Percentiles rank a stretch among this genome's conserved stretches.
These are phyloP conservation scores for Poeciliopsis turrubarensis DNA, from an alignment of 2,113 vertebrate genomes.

Conservation along the genomic window DNA sequence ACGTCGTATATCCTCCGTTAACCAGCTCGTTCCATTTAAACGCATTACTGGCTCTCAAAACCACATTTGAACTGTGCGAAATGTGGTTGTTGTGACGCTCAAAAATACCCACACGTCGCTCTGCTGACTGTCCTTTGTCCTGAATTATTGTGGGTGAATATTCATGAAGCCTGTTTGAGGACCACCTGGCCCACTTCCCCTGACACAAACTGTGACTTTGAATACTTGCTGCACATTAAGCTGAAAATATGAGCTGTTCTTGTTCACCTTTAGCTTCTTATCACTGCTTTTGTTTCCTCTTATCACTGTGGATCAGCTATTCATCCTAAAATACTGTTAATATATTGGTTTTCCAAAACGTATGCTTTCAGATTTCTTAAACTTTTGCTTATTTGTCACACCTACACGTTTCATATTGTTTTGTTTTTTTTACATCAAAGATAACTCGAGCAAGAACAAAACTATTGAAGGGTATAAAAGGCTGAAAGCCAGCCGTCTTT, in stretches of 20 bases:
- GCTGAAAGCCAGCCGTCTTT: neutral
- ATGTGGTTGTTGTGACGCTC: neutral
- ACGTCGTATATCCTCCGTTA: neutral
- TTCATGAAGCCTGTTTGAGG: conserved; percentile 11
- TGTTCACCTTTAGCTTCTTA: neutral
- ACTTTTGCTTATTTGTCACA: too few relatives aligned
- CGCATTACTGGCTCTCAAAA: neutral
- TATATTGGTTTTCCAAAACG: neutral
- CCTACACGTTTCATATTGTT: neutral
- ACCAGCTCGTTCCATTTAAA: neutral
- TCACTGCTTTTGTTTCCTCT: neutral
- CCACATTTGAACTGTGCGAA: neutral
- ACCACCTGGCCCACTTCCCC: neutral
- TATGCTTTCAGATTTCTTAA: neutral
- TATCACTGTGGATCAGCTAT: neutral
- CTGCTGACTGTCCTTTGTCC: neutral
- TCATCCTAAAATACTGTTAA: neutral
- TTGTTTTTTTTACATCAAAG: neutral
- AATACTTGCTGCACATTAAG: neutral
- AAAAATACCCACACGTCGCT: neutral
- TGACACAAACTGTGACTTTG: neutral
- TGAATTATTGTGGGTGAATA: conserved; percentile 20
- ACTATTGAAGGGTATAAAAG: neutral
- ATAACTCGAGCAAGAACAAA: neutral
- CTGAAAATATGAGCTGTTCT: conserved; percentile 1